Evolutionary conservation across 2,113 vertebrate genomes (phyloP).

Genomic region (Prionailurus viverrinus): DNA sequence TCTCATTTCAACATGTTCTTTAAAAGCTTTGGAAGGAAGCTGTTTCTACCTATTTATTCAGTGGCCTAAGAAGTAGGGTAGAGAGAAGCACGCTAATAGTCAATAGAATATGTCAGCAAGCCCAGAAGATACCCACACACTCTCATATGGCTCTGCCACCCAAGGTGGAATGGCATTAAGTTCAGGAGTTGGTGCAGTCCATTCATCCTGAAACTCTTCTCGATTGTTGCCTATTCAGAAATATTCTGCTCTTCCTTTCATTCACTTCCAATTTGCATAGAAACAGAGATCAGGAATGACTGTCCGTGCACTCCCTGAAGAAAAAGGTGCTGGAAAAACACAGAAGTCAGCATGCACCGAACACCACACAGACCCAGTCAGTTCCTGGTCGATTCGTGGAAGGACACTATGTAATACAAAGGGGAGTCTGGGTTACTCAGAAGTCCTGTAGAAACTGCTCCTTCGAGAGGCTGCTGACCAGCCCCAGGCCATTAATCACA

Average conservation of each 20-base stretch:
- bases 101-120: neutral
- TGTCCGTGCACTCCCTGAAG: neutral
- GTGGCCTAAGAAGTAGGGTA: neutral
- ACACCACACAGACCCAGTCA: neutral
- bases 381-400: neutral
- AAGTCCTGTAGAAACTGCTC: neutral
- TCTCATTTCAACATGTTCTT: neutral
- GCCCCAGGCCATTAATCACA: neutral
- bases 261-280: neutral
- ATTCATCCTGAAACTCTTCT: neutral
- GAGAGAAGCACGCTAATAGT: neutral
- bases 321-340: neutral
- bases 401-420: neutral
- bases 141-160: neutral
- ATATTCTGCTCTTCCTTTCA: neutral
- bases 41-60: neutral
- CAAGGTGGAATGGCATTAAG: neutral
- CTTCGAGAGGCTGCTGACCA: neutral
- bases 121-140: accelerated
- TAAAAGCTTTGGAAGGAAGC: neutral
- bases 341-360: accelerated
- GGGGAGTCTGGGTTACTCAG: neutral
- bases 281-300: neutral
- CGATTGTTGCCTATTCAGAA: neutral
- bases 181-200: neutral